Evolutionary conservation across 2,888 invertebrate genomes (phyloP), one percentile per base, ranked within the genome.

Genomic region (Chrysomela aeneicollis): DNA sequence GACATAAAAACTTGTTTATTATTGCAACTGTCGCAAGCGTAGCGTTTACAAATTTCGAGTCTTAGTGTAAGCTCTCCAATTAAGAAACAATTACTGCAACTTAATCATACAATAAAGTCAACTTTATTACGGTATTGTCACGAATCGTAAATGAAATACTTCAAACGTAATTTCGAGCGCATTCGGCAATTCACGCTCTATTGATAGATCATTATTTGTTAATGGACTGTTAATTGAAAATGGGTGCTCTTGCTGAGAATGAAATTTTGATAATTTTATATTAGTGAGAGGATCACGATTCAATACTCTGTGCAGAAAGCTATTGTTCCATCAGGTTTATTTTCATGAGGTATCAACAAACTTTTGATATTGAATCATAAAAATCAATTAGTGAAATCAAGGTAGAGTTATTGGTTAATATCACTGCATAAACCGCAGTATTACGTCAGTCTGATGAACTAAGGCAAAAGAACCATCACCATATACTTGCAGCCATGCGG

Each of bases 121-220:
- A 60, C 63, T 67, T 69, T 66, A 69, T 68, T 68, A 62, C 55
- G 64, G 57, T 57, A 67, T 64, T 67, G 69, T 68, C 68, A 71
- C 67, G 67, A 64, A 52, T 68, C 57, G 47, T 64, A 66, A 69
- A 66, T 66, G 66, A 68, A 59, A 66, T 65, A 66, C 66, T 69
- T 67, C 63, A 66, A 69, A 71, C 62, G 68, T 68, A 71, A 68
- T 71, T 66, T 67, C 69, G 50, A 53, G 30, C 50, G 66, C 69
- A 66, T 67, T 66, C 66, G 52, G 57, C 60, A 65, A 69, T 71
- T 67, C 63, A 66, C 67, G 67, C 63, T 64, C 67, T 62, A 67
- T 69, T 69, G 71, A 71, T 64, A 64, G 69, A 67, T 69, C 67
- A 61, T 69, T 71, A 66, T 69, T 71, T 64, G 71, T 67, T 71